Percentiles rank a stretch among this genome's conserved stretches.
phyloP scores from a whole-genome alignment of 1,140 invertebrate species.

The Belonocnema kinseyi region DNA sequence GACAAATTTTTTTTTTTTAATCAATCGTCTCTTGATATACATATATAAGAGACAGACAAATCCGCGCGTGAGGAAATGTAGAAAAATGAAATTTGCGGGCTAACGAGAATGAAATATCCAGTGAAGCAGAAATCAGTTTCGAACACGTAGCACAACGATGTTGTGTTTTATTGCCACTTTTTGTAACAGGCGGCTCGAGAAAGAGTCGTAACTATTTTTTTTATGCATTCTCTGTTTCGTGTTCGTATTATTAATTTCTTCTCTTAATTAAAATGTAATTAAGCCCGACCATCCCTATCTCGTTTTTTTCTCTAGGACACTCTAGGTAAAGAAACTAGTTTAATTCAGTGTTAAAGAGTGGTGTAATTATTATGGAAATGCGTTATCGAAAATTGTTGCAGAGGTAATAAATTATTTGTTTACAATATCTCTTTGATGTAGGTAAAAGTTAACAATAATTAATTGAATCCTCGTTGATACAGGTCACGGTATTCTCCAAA shows the following conservation, averaged over 20 bases:
- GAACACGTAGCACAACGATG: not conserved
- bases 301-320: not conserved
- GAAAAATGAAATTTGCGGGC: not conserved
- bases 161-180: slow-evolving; percentile 5
- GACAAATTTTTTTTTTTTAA: no score
- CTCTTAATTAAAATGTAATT: slow-evolving; percentile 29
- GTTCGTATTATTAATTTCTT: slow-evolving; percentile 21
- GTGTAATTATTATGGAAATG: slow-evolving; percentile 1
- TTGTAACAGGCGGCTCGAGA: not conserved
- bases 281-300: not conserved
- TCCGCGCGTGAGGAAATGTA: not conserved
- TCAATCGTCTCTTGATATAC: no score
- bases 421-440: no score
- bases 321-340: not conserved
- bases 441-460: no score
- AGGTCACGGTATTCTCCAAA: no score
- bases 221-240: not conserved
- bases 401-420: not conserved
- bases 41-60: not conserved
- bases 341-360: not conserved
- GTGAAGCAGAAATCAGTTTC: not conserved
- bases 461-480: no score
- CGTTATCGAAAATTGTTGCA: not conserved
- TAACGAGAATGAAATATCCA: not conserved
- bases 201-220: slow-evolving; percentile 9